Base-by-base conservation (phyloP, 37 sponge, comb jelly and placozoan species). In the Haliclona indistincta region DNA sequence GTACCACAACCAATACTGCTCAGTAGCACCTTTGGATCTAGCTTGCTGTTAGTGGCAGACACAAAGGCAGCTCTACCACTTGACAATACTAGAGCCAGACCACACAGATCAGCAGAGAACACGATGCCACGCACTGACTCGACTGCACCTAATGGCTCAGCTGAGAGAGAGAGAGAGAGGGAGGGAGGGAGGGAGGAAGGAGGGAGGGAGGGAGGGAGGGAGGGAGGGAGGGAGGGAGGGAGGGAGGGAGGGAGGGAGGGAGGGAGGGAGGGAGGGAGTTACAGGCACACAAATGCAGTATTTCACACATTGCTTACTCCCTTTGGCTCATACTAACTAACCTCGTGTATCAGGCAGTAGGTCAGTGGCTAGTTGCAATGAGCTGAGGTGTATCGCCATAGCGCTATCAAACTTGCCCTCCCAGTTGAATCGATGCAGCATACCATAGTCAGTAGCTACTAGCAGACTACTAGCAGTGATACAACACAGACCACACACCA, bases 401-500 rank as follows among this genome's bases (percentile, higher is more conserved):
- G 73, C 36, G 26, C 44, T 37, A 33, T 73, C 78, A 43, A 80
- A 81, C 38, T 30, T 70, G 0, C 91, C 91, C 43, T 80, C 70
- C 91, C 91, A 90, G 62, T 47, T 71, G 32, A 90, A 10, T 7
- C 85, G 56, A 67, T 90, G 78, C 17, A 90, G 75, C 39, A 67
- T 29, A 0, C 86, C 86, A 67, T 61, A 62, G 5, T 77, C 69
- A 0, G 76, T 84, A 40, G 77, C 47, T 0, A 84, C 74, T 44
- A 80, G 29, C 67, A 84, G 72, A n/a, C n/a, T n/a, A 63, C 49
- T 53, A 34, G 25, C 64, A 8, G 70, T 72, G 15, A 86, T 65
- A 63, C 55, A 43, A 30, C 76, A 36, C 65, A 86, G 0, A 47
- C 70, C 60, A 52, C 10, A 3, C 33, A 51, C 28, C 4, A 1